phyloP scores from a whole-genome alignment of 2,888 invertebrate genomes.

The Melanotus villosus region DNA sequence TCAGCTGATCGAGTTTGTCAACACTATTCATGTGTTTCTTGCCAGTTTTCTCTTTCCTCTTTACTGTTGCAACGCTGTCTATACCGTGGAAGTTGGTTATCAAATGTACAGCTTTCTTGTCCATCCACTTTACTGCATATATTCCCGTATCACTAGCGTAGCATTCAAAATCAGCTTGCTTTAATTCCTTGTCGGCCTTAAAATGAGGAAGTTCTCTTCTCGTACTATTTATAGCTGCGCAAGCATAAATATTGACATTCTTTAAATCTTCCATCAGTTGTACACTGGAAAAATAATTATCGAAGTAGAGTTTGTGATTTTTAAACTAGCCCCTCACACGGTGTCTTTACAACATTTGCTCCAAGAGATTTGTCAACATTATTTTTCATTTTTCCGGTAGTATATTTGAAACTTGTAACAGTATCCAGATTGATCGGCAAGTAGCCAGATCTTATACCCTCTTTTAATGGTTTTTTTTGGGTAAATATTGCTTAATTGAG shows the following conservation, averaged over 20 bases:
- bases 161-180: constrained; percentile 53
- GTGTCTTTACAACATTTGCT: constrained; percentile 26
- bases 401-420: background rate
- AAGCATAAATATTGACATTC: constrained; percentile 43
- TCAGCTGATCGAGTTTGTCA: background rate
- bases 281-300: constrained; percentile 56
- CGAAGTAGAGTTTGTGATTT: constrained; percentile 55
- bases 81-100: constrained; percentile 55
- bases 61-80: constrained; percentile 2
- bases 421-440: background rate
- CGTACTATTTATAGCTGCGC: constrained; percentile 49
- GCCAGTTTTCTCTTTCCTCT: background rate
- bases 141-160: constrained; percentile 48
- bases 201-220: constrained; percentile 49
- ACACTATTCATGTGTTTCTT: background rate
- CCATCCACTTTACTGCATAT: constrained; percentile 53
- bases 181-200: constrained; percentile 44
- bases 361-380: background rate
- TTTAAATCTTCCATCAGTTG: constrained; percentile 46
- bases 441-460: background rate
- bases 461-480: background rate
- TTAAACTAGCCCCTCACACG: too few species aligned
- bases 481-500: background rate
- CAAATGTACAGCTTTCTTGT: constrained; percentile 54
- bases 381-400: background rate